Base-by-base conservation (phyloP, 2,797 vertebrate genomes). In the Myotis planiceps region DNA sequence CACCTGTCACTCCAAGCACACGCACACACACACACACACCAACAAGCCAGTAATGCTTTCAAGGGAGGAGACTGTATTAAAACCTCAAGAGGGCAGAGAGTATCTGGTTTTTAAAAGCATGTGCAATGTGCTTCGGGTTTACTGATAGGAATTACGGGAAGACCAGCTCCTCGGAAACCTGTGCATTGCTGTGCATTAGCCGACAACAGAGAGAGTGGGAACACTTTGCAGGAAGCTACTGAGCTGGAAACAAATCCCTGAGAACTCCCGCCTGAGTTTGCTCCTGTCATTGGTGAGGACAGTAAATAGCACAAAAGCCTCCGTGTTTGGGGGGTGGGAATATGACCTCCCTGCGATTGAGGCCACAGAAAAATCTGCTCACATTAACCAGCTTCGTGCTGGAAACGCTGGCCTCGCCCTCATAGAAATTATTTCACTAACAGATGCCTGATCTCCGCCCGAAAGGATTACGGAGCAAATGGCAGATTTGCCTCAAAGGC, bases 401-500 rank as follows among this genome's bases (percentile, higher is more conserved):
- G 85, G 84, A 45, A 94, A 96, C 37, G 4, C 6, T 93, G 82
- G 29, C 15, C 6, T 39, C 37, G 9, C 55, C 34, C 85, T 88
- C 63, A 47, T 32, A 55, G 79, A 96, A 92, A 96, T 58, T 14
- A 95, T 83, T 97, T 96, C 65, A 80, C 63, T 85, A 90, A 90
- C 97, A 98, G 96, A 98, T 98, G 96, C 74, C 89, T 96, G 87
- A 82, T 97, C 71, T 96, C 74, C 71, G 92, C 78, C 82, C 95
- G 93, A 89, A 96, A 83, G 55, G 94, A 95, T 98, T 97, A 96
- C 13, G 53, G 92, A 94, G 87, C 94, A 94, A 95, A 97, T 55
- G 95, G 91, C 88, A 96, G 95, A 96, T 97, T 93, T 95, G 75
- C 89, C 95, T 96, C 96, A 84, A 84, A 71, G 18, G 27, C 66